A percentile compares a stretch with the other conserved stretches of the same genome.
Conservation (phyloP, 2,797 vertebrate genomes). For the Varecia variegata region DNA sequence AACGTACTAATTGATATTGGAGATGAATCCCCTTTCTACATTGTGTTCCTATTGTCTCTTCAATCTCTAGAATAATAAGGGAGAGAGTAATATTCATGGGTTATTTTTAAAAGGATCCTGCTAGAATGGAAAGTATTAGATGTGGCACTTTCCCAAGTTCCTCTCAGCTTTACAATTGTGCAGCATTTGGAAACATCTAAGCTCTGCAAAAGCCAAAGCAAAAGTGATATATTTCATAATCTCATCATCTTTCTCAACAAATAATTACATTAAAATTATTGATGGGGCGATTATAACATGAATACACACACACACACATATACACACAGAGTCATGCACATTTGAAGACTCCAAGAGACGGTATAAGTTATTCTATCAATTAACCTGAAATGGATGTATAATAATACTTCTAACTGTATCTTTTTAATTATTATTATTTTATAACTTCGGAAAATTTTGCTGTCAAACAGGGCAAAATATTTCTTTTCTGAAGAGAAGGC, state of each 20-base stretch:
- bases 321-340: not conserved
- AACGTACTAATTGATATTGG: not conserved
- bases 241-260: not conserved
- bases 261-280: not conserved
- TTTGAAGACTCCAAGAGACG: not conserved
- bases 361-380: not conserved
- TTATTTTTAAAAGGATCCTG: not conserved
- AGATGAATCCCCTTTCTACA: not conserved
- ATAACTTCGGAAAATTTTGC: not conserved
- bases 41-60: not conserved
- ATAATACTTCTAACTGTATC: not conserved
- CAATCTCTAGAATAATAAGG: not conserved
- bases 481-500: not conserved
- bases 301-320: not conserved
- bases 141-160: not conserved
- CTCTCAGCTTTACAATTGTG: not conserved
- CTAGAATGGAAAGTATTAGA: not conserved
- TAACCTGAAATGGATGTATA: not conserved
- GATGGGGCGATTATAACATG: not conserved
- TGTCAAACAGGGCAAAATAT: not conserved
- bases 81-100: not conserved
- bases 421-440: not conserved
- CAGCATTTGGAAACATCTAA: not conserved
- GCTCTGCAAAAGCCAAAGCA: not conserved
- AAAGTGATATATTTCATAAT: not conserved